Evolutionary conservation across 2,888 invertebrate species (phyloP).

Genomic region (Pterostichus niger): DNA sequence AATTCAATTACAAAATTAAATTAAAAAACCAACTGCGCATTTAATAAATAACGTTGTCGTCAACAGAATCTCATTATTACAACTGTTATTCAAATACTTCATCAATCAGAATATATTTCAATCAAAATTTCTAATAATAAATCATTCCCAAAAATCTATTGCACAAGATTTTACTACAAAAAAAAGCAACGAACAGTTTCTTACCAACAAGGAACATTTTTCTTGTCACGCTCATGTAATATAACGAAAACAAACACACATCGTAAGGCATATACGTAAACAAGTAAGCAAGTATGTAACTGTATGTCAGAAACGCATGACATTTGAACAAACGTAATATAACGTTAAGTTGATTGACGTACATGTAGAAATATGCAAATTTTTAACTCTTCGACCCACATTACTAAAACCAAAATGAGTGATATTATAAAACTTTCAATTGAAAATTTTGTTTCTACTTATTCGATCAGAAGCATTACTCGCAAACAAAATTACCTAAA

Average conservation of each 20-base stretch:
- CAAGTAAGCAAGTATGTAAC: background rate
- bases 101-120: conserved; percentile 1
- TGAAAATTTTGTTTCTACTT: no score
- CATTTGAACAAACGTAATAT: conserved; percentile 40
- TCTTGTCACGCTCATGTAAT: conserved; percentile 26
- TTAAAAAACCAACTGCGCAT: background rate
- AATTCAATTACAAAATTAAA: conserved; percentile 7
- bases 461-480: no score
- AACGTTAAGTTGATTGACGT: conserved; percentile 39
- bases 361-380: conserved; percentile 36
- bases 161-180: background rate
- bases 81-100: background rate
- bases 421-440: no score
- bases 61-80: background rate
- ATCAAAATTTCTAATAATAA: conserved; percentile 20
- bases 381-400: conserved; percentile 25
- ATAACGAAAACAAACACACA: conserved; percentile 19
- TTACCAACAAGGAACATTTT: conserved; percentile 14
- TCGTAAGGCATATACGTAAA: conserved; percentile 8
- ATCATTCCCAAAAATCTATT: conserved; percentile 1
- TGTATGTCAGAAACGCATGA: conserved; percentile 2
- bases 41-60: background rate
- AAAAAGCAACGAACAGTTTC: background rate
- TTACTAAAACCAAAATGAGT: background rate
- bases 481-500: no score